phyloP scores from a whole-genome alignment of 2,888 invertebrate species.

The Loripinus fragilis region DNA sequence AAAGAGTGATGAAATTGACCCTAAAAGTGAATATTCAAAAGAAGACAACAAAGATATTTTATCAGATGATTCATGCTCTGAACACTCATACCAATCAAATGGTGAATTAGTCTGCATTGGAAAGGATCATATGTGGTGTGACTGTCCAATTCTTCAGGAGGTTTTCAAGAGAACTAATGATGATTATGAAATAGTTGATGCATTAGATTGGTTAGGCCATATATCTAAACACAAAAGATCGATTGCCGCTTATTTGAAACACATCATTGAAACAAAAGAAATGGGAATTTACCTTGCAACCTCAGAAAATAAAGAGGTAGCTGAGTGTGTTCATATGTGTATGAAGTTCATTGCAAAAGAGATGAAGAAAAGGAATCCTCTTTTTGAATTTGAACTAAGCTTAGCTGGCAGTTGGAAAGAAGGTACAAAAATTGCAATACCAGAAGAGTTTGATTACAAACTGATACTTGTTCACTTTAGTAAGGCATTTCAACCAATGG shows the following conservation, averaged over 20 bases:
- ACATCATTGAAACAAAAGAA: not conserved
- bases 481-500: not conserved
- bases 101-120: not conserved
- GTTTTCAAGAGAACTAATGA: not conserved
- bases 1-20: not conserved
- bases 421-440: slow-evolving; percentile 14
- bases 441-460: slow-evolving; percentile 23
- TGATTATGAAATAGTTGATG: not conserved
- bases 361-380: not conserved
- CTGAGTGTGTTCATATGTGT: not conserved
- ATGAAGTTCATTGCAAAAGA: not conserved
- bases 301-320: not conserved
- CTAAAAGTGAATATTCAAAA: too few relatives aligned
- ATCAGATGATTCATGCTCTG: not conserved
- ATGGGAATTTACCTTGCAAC: not conserved
- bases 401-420: slow-evolving; percentile 23
- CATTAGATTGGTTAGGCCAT: not conserved
- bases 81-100: not conserved
- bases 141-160: not conserved
- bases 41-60: not conserved
- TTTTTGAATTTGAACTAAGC: slow-evolving; percentile 16
- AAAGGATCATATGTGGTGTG: not conserved
- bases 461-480: not conserved
- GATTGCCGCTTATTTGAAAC: slow-evolving; percentile 10
- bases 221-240: slow-evolving; percentile 2